A percentile compares a stretch with the other conserved stretches of the same genome.
Evolutionary conservation across 2,113 vertebrate genomes (phyloP).

Genomic region (cat (Felis catus)): DNA sequence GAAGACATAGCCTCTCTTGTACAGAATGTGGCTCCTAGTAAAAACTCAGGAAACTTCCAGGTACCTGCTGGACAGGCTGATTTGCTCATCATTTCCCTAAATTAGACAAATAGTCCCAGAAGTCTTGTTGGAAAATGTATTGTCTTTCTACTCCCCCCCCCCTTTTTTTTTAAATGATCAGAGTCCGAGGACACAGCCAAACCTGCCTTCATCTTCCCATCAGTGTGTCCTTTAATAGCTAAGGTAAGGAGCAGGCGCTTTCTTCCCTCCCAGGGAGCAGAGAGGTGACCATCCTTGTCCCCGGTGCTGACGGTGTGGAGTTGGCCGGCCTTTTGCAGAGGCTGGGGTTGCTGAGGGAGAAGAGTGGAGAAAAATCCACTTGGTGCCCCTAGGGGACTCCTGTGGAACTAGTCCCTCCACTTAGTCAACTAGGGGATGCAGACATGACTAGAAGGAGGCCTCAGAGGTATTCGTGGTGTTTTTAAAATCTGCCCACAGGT

Average conservation of each 20-base stretch:
- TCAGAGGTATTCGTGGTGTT: neutral
- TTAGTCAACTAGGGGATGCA: neutral
- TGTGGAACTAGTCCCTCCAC: neutral
- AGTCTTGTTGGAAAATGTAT: neutral
- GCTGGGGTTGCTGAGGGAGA: neutral
- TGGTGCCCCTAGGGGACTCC: neutral
- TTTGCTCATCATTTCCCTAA: neutral
- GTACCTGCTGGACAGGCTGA: neutral
- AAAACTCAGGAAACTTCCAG: neutral
- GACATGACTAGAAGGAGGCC: neutral
- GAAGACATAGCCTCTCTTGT: neutral
- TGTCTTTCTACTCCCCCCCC: neutral
- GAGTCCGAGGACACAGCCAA: neutral
- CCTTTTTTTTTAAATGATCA: neutral
- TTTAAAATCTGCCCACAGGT: neutral
- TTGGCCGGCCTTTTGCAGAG: neutral
- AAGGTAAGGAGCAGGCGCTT: neutral
- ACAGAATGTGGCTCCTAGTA: neutral
- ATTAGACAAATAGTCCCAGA: neutral
- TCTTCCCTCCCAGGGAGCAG: fast-evolving
- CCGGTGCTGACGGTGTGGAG: too few species aligned
- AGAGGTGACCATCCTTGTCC: neutral
- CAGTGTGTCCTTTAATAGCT: neutral
- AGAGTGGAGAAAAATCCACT: neutral
- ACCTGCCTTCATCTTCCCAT: neutral